A percentile compares a stretch with the other conserved stretches of the same genome.
These are phyloP conservation scores for Chelon auratus DNA, from an alignment of 2,797 vertebrate species.

Conservation along the genomic window DNA sequence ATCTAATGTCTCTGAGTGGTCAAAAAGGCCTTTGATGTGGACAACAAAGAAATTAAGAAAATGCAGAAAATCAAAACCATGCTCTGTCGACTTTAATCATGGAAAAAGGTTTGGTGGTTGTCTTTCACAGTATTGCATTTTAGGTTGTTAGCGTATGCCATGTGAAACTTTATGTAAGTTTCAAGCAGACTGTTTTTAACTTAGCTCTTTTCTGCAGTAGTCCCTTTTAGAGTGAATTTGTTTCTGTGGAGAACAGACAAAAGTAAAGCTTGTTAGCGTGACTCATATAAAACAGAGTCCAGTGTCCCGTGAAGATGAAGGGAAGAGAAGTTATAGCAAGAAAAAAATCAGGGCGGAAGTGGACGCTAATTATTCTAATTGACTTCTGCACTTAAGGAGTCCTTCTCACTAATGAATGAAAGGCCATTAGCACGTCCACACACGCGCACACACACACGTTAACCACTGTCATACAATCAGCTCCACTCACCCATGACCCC, in stretches of 20 bases:
- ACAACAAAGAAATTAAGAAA: too few relatives aligned
- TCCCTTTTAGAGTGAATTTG: background rate
- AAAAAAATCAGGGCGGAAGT: constrained; percentile 50
- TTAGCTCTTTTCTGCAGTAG: background rate
- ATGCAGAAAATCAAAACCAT: too few relatives aligned
- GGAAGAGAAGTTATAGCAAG: constrained; percentile 1
- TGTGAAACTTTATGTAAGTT: too few relatives aligned
- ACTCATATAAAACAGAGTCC: background rate
- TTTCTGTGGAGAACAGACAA: constrained; percentile 6
- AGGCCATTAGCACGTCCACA: constrained; percentile 51
- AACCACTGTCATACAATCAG: constrained; percentile 62
- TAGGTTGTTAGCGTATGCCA: too few relatives aligned
- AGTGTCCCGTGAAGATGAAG: constrained; percentile 12
- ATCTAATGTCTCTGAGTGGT: too few relatives aligned
- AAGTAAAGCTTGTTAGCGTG: background rate
- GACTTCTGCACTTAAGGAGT: constrained; percentile 66
- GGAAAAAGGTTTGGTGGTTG: too few relatives aligned
- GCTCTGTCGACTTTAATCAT: too few relatives aligned
- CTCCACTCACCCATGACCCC: constrained; percentile 65
- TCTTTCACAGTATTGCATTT: too few relatives aligned
- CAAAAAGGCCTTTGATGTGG: too few relatives aligned
- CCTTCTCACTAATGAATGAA: constrained; percentile 61
- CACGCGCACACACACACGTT: constrained; percentile 37
- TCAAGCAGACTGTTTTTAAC: background rate
- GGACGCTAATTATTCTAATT: constrained; percentile 62